These are phyloP conservation scores for Dendroctonus ponderosae DNA, from an alignment of 1,140 invertebrate species.

Conservation along the genomic window DNA sequence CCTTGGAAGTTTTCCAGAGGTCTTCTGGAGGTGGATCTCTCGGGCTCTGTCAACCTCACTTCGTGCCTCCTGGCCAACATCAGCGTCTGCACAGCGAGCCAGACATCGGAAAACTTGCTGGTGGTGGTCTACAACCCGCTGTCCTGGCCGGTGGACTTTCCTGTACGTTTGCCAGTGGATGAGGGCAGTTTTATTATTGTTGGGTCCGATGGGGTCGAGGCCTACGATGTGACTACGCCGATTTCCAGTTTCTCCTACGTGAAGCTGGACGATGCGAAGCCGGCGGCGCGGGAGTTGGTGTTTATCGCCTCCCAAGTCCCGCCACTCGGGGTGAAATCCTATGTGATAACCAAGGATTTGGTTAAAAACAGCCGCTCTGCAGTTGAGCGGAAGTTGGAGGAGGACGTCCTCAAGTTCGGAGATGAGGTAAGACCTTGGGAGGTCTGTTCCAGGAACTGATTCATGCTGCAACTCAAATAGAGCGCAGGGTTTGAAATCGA, in stretches of 20 bases:
- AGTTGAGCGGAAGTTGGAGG: neutral
- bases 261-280: conserved; percentile 11
- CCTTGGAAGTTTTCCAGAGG: conserved; percentile 13
- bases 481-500: conserved; percentile 48
- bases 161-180: conserved; percentile 70
- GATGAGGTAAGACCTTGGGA: conserved; percentile 8
- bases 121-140: conserved; percentile 79
- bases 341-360: conserved; percentile 35
- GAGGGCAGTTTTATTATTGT: conserved; percentile 57
- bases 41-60: conserved; percentile 11
- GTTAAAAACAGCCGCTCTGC: neutral
- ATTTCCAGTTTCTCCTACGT: conserved; percentile 31
- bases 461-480: conserved; percentile 8
- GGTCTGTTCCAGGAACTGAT: neutral
- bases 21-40: conserved; percentile 20
- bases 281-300: conserved; percentile 57
- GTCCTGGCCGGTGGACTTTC: conserved; percentile 60
- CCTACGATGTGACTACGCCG: conserved; percentile 32
- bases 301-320: conserved; percentile 64
- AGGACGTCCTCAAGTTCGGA: conserved; percentile 9
- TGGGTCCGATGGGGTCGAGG: conserved; percentile 36
- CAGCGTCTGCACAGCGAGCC: conserved; percentile 60
- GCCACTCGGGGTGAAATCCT: conserved; percentile 63
- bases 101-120: conserved; percentile 60
- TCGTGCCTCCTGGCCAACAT: conserved; percentile 58